phyloP scores from a whole-genome alignment of 2,797 vertebrate species.

The Cossypha polioptera region DNA sequence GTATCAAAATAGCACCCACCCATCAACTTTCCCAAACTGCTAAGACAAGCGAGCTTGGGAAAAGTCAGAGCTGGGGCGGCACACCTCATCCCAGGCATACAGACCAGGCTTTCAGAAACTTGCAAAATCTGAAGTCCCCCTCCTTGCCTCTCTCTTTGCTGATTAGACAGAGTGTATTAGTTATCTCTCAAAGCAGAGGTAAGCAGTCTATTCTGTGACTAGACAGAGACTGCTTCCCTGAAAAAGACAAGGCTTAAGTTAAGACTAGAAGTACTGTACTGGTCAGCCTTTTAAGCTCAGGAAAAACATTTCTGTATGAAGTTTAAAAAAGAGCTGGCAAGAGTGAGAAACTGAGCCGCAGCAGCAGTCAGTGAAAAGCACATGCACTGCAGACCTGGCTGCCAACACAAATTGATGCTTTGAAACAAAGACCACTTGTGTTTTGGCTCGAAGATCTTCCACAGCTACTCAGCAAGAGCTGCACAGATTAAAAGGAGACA shows the following conservation, averaged over 20 bases:
- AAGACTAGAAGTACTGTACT: neutral
- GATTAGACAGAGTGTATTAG: neutral
- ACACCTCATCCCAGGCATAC: neutral
- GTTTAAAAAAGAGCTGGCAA: neutral
- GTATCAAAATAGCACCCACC: neutral
- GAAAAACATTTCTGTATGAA: slow-evolving; percentile 29
- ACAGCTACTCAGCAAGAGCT: slow-evolving; percentile 1
- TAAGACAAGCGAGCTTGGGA: neutral
- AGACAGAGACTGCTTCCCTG: neutral
- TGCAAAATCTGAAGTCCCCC: neutral
- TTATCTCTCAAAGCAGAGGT: neutral
- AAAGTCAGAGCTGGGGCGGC: neutral
- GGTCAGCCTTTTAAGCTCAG: slow-evolving; percentile 16
- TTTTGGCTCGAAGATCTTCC: slow-evolving; percentile 39
- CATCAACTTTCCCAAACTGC: neutral
- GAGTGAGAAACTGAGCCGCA: neutral
- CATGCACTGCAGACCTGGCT: slow-evolving; percentile 40
- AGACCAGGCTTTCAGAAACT: neutral
- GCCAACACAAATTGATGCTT: slow-evolving; percentile 61
- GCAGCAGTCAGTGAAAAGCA: slow-evolving; percentile 61
- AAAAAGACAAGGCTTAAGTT: neutral
- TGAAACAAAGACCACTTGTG: slow-evolving; percentile 61
- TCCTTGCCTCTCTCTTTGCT: neutral
- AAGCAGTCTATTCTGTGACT: neutral
- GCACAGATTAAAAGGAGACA: slow-evolving; percentile 8